Conservation (phyloP, 2,113 vertebrate genomes). For the Crocuta crocuta region DNA sequence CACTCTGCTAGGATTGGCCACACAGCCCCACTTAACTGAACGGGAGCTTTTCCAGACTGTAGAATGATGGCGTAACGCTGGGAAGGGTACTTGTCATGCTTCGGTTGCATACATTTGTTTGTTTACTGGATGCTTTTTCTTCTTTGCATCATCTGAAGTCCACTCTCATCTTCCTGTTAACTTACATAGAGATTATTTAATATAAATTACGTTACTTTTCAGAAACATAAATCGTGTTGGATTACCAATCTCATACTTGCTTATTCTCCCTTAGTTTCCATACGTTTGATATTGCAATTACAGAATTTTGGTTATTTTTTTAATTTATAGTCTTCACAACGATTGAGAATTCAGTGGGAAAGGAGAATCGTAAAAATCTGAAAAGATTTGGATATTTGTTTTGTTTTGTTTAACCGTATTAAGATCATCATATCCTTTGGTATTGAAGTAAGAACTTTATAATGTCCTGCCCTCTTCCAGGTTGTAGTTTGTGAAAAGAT, state of each 20-base stretch:
- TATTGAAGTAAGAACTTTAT: no score
- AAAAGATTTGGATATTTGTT: not conserved
- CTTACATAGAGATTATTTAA: not conserved
- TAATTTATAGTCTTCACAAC: not conserved
- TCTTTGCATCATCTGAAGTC: not conserved
- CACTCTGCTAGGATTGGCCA: not conserved
- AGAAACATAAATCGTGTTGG: not conserved
- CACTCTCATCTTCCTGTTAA: not conserved
- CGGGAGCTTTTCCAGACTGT: not conserved
- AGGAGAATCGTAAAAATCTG: not conserved
- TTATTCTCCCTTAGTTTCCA: not conserved
- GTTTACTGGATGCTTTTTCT: not conserved
- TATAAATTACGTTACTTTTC: not conserved
- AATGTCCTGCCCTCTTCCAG: not conserved
- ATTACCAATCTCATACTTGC: not conserved
- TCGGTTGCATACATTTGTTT: not conserved
- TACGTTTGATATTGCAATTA: not conserved
- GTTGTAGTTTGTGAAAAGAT: not conserved
- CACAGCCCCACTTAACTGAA: not conserved
- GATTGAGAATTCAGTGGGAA: conserved; percentile 1
- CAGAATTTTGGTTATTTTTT: not conserved
- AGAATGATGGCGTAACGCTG: not conserved
- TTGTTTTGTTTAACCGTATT: not conserved
- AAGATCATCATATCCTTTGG: not conserved
- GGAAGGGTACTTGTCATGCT: not conserved